These are phyloP conservation scores for Drosophila auraria DNA, from an alignment of 1,140 invertebrate species.

Conservation along the genomic window DNA sequence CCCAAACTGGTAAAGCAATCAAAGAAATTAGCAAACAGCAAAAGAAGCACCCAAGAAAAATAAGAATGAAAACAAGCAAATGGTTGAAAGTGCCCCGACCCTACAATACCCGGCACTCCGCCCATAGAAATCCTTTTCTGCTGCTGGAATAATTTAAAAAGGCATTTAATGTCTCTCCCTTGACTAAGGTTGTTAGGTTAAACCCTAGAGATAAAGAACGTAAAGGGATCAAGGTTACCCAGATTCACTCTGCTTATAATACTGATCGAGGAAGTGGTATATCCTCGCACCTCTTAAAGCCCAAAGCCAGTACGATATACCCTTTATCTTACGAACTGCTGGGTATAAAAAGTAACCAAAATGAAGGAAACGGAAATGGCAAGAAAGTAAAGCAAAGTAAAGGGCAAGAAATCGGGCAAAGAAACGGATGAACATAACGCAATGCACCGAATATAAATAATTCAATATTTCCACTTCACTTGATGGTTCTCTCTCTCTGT, in stretches of 20 bases:
- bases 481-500: constrained; percentile 53
- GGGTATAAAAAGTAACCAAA: constrained; percentile 19
- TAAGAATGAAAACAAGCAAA: constrained; percentile 20
- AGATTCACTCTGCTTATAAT: not conserved
- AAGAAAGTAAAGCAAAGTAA: constrained; percentile 26
- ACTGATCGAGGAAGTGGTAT: not conserved
- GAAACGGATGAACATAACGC: constrained; percentile 72
- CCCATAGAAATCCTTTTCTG: not conserved
- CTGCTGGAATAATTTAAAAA: not conserved
- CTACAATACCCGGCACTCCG: not conserved
- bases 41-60: constrained; percentile 62
- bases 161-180: too few species aligned
- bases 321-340: too few species aligned
- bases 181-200: too few species aligned
- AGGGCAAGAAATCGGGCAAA: constrained; percentile 20
- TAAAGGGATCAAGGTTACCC: too few species aligned
- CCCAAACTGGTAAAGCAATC: constrained; percentile 74
- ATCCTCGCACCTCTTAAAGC: too few species aligned
- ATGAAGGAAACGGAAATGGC: constrained; percentile 54
- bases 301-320: not conserved
- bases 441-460: constrained; percentile 83
- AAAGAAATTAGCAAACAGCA: constrained; percentile 82
- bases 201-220: not conserved
- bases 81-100: not conserved
- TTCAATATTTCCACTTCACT: constrained; percentile 84